Conservation (phyloP, 64 coral and sea anemone genomes). For the Trachythela sp. region DNA sequence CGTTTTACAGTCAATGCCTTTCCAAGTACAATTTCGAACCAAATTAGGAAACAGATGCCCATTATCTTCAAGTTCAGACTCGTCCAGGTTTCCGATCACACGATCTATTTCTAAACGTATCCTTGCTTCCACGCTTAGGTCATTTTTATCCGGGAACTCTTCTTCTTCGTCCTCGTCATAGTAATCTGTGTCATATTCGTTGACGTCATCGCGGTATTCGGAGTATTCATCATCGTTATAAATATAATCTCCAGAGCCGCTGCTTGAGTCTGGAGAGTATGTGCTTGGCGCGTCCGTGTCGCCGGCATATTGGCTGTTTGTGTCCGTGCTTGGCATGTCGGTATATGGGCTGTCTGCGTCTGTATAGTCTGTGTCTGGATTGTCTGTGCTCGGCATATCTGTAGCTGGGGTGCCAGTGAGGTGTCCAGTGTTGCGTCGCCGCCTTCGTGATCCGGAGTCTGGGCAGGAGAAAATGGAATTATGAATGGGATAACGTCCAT, state of each 20-base stretch:
- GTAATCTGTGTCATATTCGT: not conserved
- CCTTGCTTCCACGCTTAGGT: not conserved
- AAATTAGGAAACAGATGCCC: not conserved
- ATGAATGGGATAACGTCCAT: too few relatives aligned
- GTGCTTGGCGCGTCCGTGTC: not conserved
- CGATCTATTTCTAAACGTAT: not conserved
- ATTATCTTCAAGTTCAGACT: not conserved
- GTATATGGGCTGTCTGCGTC: not conserved
- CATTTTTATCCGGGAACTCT: not conserved
- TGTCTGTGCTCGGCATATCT: not conserved
- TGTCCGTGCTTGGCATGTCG: too few relatives aligned
- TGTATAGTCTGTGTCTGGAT: not conserved
- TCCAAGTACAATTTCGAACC: not conserved
- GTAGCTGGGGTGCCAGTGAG: too few relatives aligned
- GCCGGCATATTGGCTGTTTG: not conserved
- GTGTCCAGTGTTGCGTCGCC: not conserved
- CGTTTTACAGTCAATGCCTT: slow-evolving; percentile 13
- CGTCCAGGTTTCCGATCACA: not conserved
- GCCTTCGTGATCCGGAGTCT: not conserved
- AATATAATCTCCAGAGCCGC: not conserved
- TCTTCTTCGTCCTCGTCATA: not conserved
- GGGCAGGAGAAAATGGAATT: not conserved
- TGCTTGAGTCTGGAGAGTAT: not conserved
- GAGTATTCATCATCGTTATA: not conserved
- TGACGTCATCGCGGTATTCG: not conserved